Percentiles rank a stretch among this genome's conserved stretches.
Conservation (phyloP, 1,140 invertebrate species). For the Drosophila insularis region DNA sequence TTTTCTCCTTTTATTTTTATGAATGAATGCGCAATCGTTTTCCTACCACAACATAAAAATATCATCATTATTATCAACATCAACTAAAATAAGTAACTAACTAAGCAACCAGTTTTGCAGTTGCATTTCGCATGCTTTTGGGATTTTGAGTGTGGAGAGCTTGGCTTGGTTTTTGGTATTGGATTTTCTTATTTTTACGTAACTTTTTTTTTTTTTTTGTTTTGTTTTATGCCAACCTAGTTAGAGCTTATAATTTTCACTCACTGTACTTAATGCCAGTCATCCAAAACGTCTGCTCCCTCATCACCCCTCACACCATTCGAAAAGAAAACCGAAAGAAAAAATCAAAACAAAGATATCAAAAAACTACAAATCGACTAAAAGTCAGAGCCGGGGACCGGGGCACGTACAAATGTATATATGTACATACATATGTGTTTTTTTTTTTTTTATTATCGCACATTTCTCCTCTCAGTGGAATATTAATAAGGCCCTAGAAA, state of each 20-base stretch:
- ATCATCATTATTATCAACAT: neutral
- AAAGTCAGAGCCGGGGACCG: slow-evolving; percentile 12
- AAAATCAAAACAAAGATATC: slow-evolving; percentile 9
- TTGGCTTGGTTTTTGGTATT: slow-evolving; percentile 33
- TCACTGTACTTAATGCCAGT: slow-evolving; percentile 43
- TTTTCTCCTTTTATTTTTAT: slow-evolving; percentile 48
- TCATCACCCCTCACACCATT: neutral
- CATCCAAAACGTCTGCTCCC: slow-evolving; percentile 14
- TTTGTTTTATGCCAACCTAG: slow-evolving; percentile 56
- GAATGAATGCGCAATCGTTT: slow-evolving; percentile 53
- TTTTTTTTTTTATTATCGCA: slow-evolving; percentile 61
- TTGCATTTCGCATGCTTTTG: slow-evolving; percentile 51
- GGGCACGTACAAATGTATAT: slow-evolving; percentile 62
- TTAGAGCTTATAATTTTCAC: slow-evolving; percentile 65
- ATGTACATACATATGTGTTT: slow-evolving; percentile 29
- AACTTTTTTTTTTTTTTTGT: slow-evolving; percentile 23
- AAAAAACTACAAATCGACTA: slow-evolving; percentile 5
- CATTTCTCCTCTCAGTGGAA: slow-evolving; percentile 61
- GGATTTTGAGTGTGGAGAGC: slow-evolving; percentile 2
- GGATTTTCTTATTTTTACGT: slow-evolving; percentile 70
- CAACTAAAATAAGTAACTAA: slow-evolving; percentile 8
- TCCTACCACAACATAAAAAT: slow-evolving; percentile 1
- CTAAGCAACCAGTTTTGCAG: slow-evolving; percentile 46
- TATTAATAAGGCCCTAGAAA: slow-evolving; percentile 47
- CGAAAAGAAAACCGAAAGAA: slow-evolving; percentile 6